These are phyloP conservation scores for Nyctalus aviator DNA, from an alignment of 2,797 vertebrate genomes.

Conservation along the genomic window DNA sequence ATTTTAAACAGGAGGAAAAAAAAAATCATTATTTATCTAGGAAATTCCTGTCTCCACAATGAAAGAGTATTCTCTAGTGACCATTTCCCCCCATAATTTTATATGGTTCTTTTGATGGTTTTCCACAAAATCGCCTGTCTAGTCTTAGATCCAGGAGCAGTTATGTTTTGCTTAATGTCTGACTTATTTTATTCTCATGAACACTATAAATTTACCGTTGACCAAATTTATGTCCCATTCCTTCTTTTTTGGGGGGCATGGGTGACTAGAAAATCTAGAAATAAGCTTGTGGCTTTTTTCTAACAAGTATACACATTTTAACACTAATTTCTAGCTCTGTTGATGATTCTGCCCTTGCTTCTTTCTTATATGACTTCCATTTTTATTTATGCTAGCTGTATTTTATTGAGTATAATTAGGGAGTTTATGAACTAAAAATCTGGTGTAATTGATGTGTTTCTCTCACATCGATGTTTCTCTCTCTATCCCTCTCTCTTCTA, in stretches of 20 bases:
- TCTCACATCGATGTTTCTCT: no score
- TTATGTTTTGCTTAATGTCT: background rate
- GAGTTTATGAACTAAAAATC: background rate
- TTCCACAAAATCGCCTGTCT: background rate
- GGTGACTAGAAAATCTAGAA: background rate
- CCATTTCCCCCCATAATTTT: background rate
- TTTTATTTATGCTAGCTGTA: background rate
- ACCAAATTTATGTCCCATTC: background rate
- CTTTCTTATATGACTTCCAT: background rate
- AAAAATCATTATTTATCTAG: background rate
- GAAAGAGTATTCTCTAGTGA: background rate
- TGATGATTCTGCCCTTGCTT: background rate
- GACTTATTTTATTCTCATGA: background rate
- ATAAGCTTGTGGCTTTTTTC: background rate
- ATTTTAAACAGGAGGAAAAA: background rate
- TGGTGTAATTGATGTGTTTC: background rate
- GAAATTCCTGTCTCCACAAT: background rate
- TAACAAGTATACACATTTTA: background rate
- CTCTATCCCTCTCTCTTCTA: no score
- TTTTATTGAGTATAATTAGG: background rate
- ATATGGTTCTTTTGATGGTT: background rate
- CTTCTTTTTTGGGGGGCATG: background rate
- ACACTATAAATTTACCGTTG: background rate
- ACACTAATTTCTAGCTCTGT: background rate
- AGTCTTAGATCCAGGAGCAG: slow-evolving; percentile 1